These are phyloP conservation scores for Choloepus hoffmanni DNA, from an alignment of 2,113 vertebrate species.

Conservation along the genomic window DNA sequence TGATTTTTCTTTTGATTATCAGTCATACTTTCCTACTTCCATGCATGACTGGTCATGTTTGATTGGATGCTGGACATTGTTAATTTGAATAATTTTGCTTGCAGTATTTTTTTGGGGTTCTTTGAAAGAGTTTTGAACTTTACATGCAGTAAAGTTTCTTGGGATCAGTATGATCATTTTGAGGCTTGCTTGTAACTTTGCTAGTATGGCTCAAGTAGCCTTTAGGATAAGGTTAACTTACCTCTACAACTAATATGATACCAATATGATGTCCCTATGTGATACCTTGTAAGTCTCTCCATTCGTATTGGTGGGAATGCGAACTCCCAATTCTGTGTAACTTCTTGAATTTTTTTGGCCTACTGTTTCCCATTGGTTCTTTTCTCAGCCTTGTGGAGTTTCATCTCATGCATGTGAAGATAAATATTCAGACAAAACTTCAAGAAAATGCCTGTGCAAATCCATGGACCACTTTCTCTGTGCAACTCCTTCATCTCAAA, in stretches of 20 bases:
- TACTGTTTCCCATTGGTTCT: background rate
- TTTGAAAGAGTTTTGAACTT: background rate
- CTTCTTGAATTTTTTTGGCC: background rate
- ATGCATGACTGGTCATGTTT: slow-evolving; percentile 2
- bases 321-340: slow-evolving; percentile 12
- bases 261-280: background rate
- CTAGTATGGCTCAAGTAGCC: background rate
- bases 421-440: background rate
- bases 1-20: background rate
- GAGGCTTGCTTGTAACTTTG: background rate
- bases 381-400: background rate
- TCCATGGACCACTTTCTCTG: background rate
- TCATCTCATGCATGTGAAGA: background rate
- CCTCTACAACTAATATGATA: background rate
- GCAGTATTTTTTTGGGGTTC: background rate
- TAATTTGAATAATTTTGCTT: background rate
- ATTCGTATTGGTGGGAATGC: background rate
- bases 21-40: background rate
- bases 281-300: background rate
- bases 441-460: background rate
- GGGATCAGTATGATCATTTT: background rate
- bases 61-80: background rate
- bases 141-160: background rate
- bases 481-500: background rate
- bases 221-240: background rate